Evolutionary conservation across 2,113 vertebrate genomes (phyloP), one percentile per base, ranked within the genome.

Genomic region (Tetraodon nigroviridis): DNA sequence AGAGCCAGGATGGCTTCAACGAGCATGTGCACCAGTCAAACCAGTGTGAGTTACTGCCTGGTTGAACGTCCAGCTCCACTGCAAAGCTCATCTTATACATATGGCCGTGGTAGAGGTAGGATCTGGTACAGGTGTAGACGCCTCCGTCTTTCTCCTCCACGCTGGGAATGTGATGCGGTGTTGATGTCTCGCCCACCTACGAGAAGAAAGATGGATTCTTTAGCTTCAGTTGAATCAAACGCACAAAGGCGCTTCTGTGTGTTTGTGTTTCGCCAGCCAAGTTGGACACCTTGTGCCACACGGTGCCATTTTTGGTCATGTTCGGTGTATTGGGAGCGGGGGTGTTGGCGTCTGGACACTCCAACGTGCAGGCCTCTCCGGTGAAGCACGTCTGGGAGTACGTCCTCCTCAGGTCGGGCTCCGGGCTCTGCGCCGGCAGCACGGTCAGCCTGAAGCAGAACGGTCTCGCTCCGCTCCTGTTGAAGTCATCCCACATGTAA

Each of bases 261-360:
- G 32, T 37, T 8, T 37, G 10, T 8, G 32, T 37, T 37, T 5
- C 5, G 24, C 24, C 24, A 27, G 24, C 5, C 24, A 27, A 27
- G 12, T 57, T 52, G 54, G n/a, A 51, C 75, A 86, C 84, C 79
- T 82, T 78, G 41, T 44, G 47, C 70, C 86, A 87, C 2, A 1
- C 61, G 21, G 57, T 20, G 52, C 11, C 49, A 1, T 7, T 52
- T 3, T 1, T 24, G 27, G 61, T 73, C 0, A 81, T 58, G 15
- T 58, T 40, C 0, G 18, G 51, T 19, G 16, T 42, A n/a, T 64
- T 21, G 3, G 1, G 13, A 55, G 1, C 7, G 11, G 71, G 60
- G 2, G 17, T 3, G 24, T 65, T 53, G 7, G 0, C 15, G 11
- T 17, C 16, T 11, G 69, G 67, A 18, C 72, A 82, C 2, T 0